These are phyloP conservation scores for Lysandra bellargus DNA, from an alignment of 2,888 invertebrate genomes.

Conservation along the genomic window DNA sequence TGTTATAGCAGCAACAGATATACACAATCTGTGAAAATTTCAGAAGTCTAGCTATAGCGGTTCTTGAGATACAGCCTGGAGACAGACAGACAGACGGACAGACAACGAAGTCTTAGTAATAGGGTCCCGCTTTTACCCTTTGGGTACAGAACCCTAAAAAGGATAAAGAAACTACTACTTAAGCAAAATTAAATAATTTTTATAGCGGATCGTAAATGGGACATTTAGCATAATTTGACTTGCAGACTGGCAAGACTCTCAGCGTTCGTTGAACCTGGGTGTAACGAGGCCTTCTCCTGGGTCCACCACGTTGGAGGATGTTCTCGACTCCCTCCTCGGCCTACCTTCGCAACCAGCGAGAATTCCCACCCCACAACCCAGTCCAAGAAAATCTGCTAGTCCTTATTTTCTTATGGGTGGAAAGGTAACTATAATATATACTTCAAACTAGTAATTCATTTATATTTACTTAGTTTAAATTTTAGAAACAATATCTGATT, in stretches of 20 bases:
- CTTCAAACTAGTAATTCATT: background rate
- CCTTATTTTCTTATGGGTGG: slow-evolving; percentile 74
- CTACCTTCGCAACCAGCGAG: slow-evolving; percentile 86
- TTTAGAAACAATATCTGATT: background rate
- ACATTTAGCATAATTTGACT: slow-evolving; percentile 40
- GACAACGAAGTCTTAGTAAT: no score
- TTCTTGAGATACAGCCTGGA: no score
- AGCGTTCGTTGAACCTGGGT: slow-evolving; percentile 75
- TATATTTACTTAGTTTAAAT: no score
- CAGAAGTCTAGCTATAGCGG: no score
- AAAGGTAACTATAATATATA: slow-evolving; percentile 57
- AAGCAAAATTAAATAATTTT: no score
- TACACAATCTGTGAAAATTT: no score
- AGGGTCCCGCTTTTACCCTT: no score
- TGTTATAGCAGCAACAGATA: no score
- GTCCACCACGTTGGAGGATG: slow-evolving; percentile 95
- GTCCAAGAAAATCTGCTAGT: slow-evolving; percentile 72
- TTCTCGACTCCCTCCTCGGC: slow-evolving; percentile 94
- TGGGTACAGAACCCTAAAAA: no score
- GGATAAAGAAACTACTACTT: background rate
- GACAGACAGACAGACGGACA: no score
- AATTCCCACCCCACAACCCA: slow-evolving; percentile 85
- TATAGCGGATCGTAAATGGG: background rate
- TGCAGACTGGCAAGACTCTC: slow-evolving; percentile 77
- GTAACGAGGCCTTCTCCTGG: slow-evolving; percentile 86